Percentiles rank a stretch among this genome's conserved stretches.
phyloP scores from a whole-genome alignment of 1,140 invertebrate genomes.

The Carposina sasakii region DNA sequence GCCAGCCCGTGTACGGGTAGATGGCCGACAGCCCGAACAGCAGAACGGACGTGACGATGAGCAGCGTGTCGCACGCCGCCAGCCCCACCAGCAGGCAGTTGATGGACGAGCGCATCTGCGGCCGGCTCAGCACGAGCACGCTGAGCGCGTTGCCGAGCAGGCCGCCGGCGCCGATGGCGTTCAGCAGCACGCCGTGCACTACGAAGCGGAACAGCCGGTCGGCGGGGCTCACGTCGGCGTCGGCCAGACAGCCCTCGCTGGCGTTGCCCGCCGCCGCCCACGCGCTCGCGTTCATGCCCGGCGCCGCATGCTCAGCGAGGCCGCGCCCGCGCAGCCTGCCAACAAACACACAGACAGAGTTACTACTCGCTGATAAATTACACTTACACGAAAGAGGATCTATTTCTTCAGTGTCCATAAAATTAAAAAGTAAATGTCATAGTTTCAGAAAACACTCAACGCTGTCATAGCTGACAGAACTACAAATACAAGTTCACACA shows the following conservation, averaged over 20 bases:
- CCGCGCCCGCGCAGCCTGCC: constrained; percentile 10
- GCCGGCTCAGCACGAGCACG: constrained; percentile 91
- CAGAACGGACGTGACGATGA: constrained; percentile 89
- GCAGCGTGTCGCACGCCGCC: constrained; percentile 91
- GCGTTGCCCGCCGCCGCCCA: constrained; percentile 33
- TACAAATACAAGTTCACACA: not conserved
- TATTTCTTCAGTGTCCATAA: too few relatives aligned
- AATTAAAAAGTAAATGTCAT: too few relatives aligned
- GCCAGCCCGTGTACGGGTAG: constrained; percentile 82
- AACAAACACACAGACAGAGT: constrained; percentile 14
- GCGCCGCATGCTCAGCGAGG: constrained; percentile 15
- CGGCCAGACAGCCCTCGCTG: constrained; percentile 46
- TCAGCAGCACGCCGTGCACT: constrained; percentile 87
- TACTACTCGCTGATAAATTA: constrained; percentile 16
- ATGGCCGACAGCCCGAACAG: constrained; percentile 90
- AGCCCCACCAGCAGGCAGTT: constrained; percentile 94
- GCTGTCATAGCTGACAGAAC: too few relatives aligned
- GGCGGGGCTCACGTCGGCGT: constrained; percentile 54
- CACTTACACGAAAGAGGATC: too few relatives aligned
- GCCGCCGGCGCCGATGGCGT: constrained; percentile 86
- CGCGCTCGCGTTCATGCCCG: constrained; percentile 34
- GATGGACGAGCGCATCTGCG: constrained; percentile 95
- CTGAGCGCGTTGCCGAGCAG: constrained; percentile 92
- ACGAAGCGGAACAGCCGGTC: constrained; percentile 83
- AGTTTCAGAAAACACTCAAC: too few relatives aligned